phyloP scores from a whole-genome alignment of 37 sponge, comb jelly and placozoan genomes.

The Geodia barretti region DNA sequence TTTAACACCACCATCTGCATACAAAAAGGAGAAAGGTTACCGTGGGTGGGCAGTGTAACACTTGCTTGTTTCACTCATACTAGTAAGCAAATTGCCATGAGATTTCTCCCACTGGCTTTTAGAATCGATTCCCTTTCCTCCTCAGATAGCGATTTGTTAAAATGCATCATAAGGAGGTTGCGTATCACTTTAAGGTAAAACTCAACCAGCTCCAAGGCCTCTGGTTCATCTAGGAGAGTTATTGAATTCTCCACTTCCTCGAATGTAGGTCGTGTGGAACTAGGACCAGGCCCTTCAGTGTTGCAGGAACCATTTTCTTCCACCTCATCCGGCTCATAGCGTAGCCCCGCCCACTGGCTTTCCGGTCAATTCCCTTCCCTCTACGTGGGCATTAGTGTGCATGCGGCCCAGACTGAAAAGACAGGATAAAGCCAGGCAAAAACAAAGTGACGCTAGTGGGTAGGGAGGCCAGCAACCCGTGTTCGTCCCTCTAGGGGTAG shows the following conservation, averaged over 20 bases:
- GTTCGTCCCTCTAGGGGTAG: slow-evolving; percentile 17
- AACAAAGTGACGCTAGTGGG: not conserved
- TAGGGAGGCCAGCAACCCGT: slow-evolving; percentile 4
- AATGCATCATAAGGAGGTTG: slow-evolving; percentile 4
- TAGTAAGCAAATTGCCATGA: no score
- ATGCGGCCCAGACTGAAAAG: not conserved
- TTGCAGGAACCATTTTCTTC: not conserved
- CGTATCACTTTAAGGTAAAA: not conserved
- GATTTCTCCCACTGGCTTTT: no score
- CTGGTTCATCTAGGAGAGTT: not conserved
- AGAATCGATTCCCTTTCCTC: slow-evolving; percentile 28
- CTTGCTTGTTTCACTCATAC: no score
- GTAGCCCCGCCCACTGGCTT: not conserved
- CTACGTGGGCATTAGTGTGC: not conserved
- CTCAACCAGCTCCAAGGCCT: not conserved
- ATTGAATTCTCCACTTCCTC: not conserved
- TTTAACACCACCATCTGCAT: no score
- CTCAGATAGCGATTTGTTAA: slow-evolving; percentile 10
- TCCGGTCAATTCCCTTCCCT: not conserved
- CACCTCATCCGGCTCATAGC: not conserved
- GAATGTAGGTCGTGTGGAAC: not conserved
- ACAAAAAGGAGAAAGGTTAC: no score
- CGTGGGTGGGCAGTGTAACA: no score
- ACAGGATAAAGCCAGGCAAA: not conserved
- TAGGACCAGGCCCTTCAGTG: not conserved